Evolutionary conservation across 1,140 invertebrate genomes (phyloP).

Genomic region (Phocides pigmalion): DNA sequence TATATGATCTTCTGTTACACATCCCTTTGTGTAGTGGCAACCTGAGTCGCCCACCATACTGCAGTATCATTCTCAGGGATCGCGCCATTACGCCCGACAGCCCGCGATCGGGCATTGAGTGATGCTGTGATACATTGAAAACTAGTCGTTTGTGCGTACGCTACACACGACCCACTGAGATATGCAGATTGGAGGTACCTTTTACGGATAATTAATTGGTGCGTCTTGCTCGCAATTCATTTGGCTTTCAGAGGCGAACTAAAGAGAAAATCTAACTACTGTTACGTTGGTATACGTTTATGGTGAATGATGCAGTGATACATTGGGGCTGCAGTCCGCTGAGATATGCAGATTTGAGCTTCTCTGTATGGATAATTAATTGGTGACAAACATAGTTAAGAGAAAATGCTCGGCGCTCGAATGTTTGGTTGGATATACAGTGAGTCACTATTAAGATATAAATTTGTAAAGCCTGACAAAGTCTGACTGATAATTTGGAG

Average conservation of each 20-base stretch:
- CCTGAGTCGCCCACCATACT: constrained; percentile 19
- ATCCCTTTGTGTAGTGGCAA: neutral
- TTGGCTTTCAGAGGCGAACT: neutral
- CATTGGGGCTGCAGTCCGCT: constrained; percentile 25
- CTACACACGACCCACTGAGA: constrained; percentile 32
- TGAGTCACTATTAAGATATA: neutral
- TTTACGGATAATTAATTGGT: constrained; percentile 29
- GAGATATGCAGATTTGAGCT: constrained; percentile 25
- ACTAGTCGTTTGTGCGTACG: constrained; percentile 24
- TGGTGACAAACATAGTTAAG: neutral
- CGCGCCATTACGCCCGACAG: constrained; percentile 36
- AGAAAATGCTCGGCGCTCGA: neutral
- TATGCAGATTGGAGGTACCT: constrained; percentile 24
- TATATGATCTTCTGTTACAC: too few species aligned
- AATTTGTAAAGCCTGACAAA: too few species aligned
- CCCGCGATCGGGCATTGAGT: constrained; percentile 22
- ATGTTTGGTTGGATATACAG: neutral
- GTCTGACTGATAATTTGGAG: too few species aligned
- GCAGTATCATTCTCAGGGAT: constrained; percentile 25
- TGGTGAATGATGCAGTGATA: constrained; percentile 21
- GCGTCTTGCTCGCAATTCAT: constrained; percentile 15
- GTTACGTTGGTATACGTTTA: neutral
- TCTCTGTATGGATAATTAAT: constrained; percentile 27
- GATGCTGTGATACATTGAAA: constrained; percentile 30
- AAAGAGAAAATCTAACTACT: constrained; percentile 3